Evolutionary conservation across 2,113 vertebrate genomes (phyloP).

Genomic region (Morone saxatilis): DNA sequence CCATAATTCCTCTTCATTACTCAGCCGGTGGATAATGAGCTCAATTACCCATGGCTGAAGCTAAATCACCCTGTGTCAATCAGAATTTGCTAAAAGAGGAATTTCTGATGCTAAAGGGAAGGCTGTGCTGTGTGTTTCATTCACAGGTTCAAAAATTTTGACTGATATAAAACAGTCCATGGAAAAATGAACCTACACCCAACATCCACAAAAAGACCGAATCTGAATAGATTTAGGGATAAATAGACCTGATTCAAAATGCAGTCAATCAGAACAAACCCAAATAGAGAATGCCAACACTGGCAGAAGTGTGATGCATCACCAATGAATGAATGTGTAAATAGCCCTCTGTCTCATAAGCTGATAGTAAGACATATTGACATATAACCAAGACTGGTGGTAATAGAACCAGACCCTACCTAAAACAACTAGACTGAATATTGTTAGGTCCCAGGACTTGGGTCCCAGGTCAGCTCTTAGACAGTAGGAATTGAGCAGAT

Average conservation of each 20-base stretch:
- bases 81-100: constrained; percentile 16
- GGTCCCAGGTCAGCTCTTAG: background rate
- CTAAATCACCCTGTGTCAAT: constrained; percentile 29
- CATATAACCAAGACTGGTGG: background rate
- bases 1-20: constrained; percentile 31
- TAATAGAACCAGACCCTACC: no score
- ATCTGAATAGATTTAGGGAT: background rate
- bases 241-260: background rate
- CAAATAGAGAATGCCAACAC: background rate
- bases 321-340: background rate
- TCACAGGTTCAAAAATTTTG: background rate
- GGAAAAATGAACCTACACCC: background rate
- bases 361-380: background rate
- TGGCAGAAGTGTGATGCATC: background rate
- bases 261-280: background rate
- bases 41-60: constrained; percentile 44
- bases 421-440: background rate
- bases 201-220: background rate
- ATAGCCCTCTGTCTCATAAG: background rate
- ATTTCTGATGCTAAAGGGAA: background rate
- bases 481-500: background rate
- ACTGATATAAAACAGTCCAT: background rate
- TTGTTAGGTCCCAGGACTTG: background rate
- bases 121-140: background rate
- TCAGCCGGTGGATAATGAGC: constrained; percentile 35